phyloP scores from a whole-genome alignment of 2,888 invertebrate genomes.

The Drosophila nigritarsus region DNA sequence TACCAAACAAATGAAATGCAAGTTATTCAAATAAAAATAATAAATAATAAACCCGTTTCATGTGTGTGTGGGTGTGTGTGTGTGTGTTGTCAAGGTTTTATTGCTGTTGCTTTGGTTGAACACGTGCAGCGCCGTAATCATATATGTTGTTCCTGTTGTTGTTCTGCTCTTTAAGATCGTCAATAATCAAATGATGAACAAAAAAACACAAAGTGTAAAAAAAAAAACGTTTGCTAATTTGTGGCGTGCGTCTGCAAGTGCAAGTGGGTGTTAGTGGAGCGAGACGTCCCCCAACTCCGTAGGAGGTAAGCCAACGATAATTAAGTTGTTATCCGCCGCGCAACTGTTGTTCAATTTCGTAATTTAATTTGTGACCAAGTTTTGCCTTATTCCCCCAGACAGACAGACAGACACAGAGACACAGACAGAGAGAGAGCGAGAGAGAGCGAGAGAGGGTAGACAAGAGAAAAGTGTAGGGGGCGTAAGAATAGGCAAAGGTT shows the following conservation, averaged over 20 bases:
- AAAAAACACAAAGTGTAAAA: conserved; percentile 42
- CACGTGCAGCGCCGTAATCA: conserved; percentile 67
- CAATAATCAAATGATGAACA: conserved; percentile 66
- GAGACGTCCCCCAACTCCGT: background rate
- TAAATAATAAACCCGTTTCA: background rate
- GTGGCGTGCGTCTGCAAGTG: conserved; percentile 18
- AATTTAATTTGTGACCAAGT: conserved; percentile 61
- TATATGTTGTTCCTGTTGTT: conserved; percentile 18
- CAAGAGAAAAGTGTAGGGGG: background rate
- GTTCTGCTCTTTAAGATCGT: conserved; percentile 34
- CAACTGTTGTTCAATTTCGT: conserved; percentile 53
- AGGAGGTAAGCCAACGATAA: conserved; percentile 41
- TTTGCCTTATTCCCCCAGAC: conserved; percentile 15
- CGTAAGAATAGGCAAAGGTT: conserved; percentile 33
- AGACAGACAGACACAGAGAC: background rate
- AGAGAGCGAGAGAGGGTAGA: background rate
- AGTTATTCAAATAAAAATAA: no score
- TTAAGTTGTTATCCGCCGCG: conserved; percentile 64
- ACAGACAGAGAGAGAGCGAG: background rate
- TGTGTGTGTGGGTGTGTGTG: background rate
- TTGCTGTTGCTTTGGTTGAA: conserved; percentile 53
- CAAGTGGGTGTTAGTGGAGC: background rate
- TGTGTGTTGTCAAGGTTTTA: conserved; percentile 12
- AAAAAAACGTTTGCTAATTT: conserved; percentile 48
- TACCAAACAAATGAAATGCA: background rate